Percentiles rank a stretch among this genome's conserved stretches.
These are phyloP conservation scores for Gymnocypris eckloni DNA, from an alignment of 2,797 vertebrate species.

Conservation along the genomic window DNA sequence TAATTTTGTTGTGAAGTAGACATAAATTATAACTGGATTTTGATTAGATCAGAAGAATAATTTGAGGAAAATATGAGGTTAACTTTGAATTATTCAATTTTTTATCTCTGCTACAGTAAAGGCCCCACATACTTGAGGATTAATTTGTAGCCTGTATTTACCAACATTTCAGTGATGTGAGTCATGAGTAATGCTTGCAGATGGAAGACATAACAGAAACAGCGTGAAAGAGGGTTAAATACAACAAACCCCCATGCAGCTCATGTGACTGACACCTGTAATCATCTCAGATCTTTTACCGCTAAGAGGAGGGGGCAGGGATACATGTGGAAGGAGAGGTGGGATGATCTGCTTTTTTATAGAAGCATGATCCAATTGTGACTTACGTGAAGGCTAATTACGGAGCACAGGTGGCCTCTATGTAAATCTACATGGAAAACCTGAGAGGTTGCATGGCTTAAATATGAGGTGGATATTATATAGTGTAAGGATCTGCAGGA, in stretches of 20 bases:
- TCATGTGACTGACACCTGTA: constrained; percentile 59
- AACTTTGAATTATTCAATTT: not conserved
- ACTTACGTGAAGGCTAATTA: constrained; percentile 63
- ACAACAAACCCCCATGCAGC: not conserved
- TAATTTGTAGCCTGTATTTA: constrained; percentile 5
- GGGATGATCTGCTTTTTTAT: constrained; percentile 77
- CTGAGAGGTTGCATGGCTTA: not conserved
- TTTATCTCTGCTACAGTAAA: not conserved
- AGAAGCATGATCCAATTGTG: constrained; percentile 79
- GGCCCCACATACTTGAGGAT: not conserved
- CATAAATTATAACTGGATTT: not conserved
- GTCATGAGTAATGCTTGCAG: not conserved
- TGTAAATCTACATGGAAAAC: not conserved
- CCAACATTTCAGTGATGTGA: not conserved
- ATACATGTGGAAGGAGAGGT: constrained; percentile 41
- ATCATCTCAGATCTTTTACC: constrained; percentile 51
- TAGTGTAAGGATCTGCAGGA: not conserved
- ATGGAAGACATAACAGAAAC: constrained; percentile 23
- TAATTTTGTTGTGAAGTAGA: not conserved
- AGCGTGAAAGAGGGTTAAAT: constrained; percentile 1
- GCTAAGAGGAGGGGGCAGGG: constrained; percentile 17
- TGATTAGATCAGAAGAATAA: not conserved
- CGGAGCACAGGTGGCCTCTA: constrained; percentile 50
- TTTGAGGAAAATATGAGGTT: not conserved
- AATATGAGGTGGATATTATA: not conserved